A percentile compares a stretch with the other conserved stretches of the same genome.
These are phyloP conservation scores for Chlorodrepanis virens DNA, from an alignment of 2,113 vertebrate species.

Conservation along the genomic window DNA sequence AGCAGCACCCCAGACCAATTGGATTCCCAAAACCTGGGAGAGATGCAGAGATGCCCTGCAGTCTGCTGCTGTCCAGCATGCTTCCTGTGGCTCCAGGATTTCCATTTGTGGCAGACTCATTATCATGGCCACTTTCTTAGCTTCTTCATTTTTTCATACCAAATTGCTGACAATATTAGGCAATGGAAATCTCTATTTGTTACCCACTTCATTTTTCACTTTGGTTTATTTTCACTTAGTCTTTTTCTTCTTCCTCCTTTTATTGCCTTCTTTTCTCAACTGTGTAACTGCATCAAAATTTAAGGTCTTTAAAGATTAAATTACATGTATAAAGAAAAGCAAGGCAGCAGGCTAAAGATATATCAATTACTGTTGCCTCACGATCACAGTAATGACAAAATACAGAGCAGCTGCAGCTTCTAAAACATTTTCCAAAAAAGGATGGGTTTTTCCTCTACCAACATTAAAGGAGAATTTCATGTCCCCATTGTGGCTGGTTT, in stretches of 20 bases:
- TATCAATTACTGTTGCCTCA: background rate
- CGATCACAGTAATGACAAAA: background rate
- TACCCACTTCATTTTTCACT: background rate
- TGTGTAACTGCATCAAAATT: background rate
- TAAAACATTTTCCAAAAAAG: background rate
- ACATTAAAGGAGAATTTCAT: background rate
- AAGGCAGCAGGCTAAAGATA: background rate
- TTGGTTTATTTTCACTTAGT: background rate
- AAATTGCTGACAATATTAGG: background rate
- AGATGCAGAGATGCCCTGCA: background rate
- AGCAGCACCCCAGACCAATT: background rate
- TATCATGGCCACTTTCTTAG: fast-evolving
- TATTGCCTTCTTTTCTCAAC: background rate
- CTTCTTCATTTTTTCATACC: background rate
- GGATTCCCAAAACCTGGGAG: background rate
- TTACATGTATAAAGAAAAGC: background rate
- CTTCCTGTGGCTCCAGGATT: fast-evolving
- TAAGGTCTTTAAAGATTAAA: background rate
- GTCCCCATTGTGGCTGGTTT: background rate
- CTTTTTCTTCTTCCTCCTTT: background rate
- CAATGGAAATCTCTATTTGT: background rate
- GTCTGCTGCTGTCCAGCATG: background rate
- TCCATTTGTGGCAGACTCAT: background rate
- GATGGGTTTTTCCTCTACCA: background rate
- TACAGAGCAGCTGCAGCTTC: background rate